These are phyloP conservation scores for Leptarthrus brevirostris DNA, from an alignment of 2,888 invertebrate species.

Conservation along the genomic window DNA sequence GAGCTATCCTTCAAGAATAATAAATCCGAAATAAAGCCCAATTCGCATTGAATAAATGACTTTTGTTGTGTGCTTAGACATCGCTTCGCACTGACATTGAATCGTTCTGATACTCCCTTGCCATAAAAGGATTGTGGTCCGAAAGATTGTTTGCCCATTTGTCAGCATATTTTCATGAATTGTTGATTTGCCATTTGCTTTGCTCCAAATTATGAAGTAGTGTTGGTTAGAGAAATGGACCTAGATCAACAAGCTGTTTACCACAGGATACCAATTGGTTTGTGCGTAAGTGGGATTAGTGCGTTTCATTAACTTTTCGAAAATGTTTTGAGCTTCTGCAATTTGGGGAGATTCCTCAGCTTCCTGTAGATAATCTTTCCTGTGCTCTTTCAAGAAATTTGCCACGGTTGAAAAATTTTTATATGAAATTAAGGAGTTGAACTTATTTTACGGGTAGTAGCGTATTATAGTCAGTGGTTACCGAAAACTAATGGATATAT, in stretches of 20 bases:
- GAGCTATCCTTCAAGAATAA: slow-evolving; percentile 42
- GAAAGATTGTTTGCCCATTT: slow-evolving; percentile 53
- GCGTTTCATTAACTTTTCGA: slow-evolving; percentile 36
- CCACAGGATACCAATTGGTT: background rate
- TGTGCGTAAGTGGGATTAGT: slow-evolving; percentile 7
- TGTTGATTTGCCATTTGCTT: slow-evolving; percentile 50
- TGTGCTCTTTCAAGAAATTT: too few species aligned
- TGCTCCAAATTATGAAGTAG: slow-evolving; percentile 1
- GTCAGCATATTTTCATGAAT: slow-evolving; percentile 54
- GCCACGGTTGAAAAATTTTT: too few species aligned
- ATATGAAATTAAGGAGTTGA: too few species aligned
- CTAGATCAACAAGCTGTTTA: slow-evolving; percentile 19
- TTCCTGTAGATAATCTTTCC: background rate
- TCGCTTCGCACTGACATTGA: slow-evolving; percentile 19
- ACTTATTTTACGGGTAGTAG: too few species aligned
- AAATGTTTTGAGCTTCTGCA: slow-evolving; percentile 8
- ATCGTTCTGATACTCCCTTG: slow-evolving; percentile 1
- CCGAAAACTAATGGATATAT: too few species aligned
- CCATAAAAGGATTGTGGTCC: slow-evolving; percentile 22
- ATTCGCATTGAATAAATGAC: slow-evolving; percentile 39
- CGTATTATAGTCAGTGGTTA: too few species aligned
- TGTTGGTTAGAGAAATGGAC: slow-evolving; percentile 21
- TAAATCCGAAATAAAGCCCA: slow-evolving; percentile 45
- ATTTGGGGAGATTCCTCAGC: background rate
- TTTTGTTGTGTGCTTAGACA: slow-evolving; percentile 39